These are phyloP conservation scores for Tineola bisselliella DNA, from an alignment of 2,888 invertebrate species.

Conservation along the genomic window DNA sequence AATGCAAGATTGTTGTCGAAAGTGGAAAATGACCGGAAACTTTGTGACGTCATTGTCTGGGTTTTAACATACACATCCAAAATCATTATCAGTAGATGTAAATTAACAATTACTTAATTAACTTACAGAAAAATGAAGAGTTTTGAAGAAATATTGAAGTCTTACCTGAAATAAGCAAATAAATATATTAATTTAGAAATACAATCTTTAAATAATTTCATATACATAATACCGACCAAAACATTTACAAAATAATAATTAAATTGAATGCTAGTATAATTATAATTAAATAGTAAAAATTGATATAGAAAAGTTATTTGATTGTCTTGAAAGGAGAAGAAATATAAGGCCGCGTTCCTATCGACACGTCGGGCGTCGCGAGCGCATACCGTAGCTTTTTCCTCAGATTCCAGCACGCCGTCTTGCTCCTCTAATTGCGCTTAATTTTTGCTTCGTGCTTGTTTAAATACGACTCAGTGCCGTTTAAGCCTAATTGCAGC, in stretches of 20 bases:
- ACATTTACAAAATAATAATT: background rate
- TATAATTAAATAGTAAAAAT: background rate
- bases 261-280: background rate
- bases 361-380: slow-evolving; percentile 44
- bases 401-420: slow-evolving; percentile 49
- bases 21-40: background rate
- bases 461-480: slow-evolving; percentile 36
- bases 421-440: slow-evolving; percentile 54
- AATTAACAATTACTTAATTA: background rate
- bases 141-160: background rate
- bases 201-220: too few relatives aligned
- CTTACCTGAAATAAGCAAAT: background rate
- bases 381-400: slow-evolving; percentile 49
- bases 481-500: slow-evolving; percentile 14
- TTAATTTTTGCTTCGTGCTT: slow-evolving; percentile 59
- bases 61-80: too few relatives aligned
- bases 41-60: too few relatives aligned
- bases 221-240: background rate
- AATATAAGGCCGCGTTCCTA: slow-evolving; percentile 29
- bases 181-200: background rate
- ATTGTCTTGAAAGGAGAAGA: background rate
- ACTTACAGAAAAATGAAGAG: background rate
- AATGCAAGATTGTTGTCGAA: slow-evolving; percentile 7
- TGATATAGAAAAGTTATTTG: background rate
- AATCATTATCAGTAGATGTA: background rate